Base-by-base conservation (phyloP, 2,113 vertebrate species). In the Notothenia coriiceps region DNA sequence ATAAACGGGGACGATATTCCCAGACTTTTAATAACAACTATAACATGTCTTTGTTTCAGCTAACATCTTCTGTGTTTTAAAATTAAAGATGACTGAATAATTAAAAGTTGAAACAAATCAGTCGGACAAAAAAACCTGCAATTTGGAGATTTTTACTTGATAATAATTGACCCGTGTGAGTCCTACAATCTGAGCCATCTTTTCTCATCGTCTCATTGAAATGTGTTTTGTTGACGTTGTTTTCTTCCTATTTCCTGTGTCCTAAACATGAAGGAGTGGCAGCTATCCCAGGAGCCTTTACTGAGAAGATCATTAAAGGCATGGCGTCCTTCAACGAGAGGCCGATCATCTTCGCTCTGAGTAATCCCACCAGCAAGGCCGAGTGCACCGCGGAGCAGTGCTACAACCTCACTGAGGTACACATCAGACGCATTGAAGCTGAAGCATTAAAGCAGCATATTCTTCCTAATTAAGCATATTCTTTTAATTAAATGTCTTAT, bases 331-430 rank as follows among this genome's bases (percentile, higher is more conserved):
- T 96, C 94, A 98, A 99, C 0, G 93, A 98, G 83, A 95, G 94
- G 82, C 98, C 98, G 1, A 96, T 99, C 86, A 95, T 99, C 91
- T 99, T 99, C 43, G 98, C 98, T 75, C 95, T 99, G 75, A 99
- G 98, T 88, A 99, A 99, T 91, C 98, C 98, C 70, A 99, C 98
- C 43, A 99, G 97, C 91, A 99, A 99, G 89, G 96, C 98, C 0
- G 98, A 99, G 93, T 99, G 98, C 92, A 99, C 98, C 0, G 98
- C 98, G 0, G 98, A 99, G 94, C 96, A 98, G 90, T 99, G 98
- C 92, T 99, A 99, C 93, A 92, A 2, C 65, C 93, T 98, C 87
- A 99, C 98, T 0, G 94, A 98, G 96, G 98, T 97, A 93, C 47
- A 0, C 0, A 1, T 11, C 35, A 4, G 13, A 22, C 25, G 15